Percentiles rank a stretch among this genome's conserved stretches.
These are phyloP conservation scores for Anseranas semipalmata DNA, from an alignment of 2,113 vertebrate genomes.

Conservation along the genomic window DNA sequence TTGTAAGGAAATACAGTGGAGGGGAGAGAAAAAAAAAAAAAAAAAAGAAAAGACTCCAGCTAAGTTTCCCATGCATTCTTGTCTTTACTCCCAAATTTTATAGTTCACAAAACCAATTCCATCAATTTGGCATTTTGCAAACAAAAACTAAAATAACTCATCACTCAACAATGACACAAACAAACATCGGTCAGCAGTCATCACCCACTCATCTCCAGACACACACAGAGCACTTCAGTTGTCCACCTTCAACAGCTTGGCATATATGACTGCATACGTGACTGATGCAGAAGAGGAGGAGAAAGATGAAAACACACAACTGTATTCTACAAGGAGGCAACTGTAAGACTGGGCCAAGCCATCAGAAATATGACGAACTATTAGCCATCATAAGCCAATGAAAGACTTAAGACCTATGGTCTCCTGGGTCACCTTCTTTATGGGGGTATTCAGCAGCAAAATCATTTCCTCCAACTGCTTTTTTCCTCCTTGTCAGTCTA, in stretches of 20 bases:
- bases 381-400: neutral
- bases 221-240: neutral
- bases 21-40: too few relatives aligned
- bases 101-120: neutral
- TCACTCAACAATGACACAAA: neutral
- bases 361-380: neutral
- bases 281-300: fast-evolving
- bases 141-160: neutral
- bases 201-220: neutral
- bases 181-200: fast-evolving
- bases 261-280: fast-evolving
- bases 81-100: neutral
- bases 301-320: fast-evolving
- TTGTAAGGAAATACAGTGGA: neutral
- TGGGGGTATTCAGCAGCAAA: neutral
- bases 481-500: neutral
- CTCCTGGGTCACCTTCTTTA: neutral
- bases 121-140: neutral
- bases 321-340: neutral
- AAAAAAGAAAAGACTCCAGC: neutral
- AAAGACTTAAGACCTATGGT: neutral
- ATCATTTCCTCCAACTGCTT: neutral
- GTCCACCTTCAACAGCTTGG: neutral
- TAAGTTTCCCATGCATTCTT: neutral
- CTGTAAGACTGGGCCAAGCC: neutral